Evolutionary conservation across 2,797 vertebrate genomes (phyloP).

Genomic region (Sebastes vulpes): DNA sequence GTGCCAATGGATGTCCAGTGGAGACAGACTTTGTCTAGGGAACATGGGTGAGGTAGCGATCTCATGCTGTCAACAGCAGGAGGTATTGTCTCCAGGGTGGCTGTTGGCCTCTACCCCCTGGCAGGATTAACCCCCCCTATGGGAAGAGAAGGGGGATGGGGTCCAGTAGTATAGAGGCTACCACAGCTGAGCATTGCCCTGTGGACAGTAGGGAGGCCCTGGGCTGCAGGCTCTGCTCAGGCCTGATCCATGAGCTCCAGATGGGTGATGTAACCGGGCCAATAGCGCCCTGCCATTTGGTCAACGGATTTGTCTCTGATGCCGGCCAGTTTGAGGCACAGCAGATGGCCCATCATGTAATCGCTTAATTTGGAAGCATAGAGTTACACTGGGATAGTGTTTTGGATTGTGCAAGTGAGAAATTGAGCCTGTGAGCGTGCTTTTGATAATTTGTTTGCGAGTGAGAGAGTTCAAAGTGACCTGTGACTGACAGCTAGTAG

Average conservation of each 20-base stretch:
- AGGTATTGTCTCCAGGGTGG: constrained; percentile 70
- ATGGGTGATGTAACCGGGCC: constrained; percentile 77
- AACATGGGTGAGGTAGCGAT: constrained; percentile 62
- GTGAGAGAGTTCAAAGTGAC: constrained; percentile 4
- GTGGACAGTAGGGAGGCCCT: constrained; percentile 42
- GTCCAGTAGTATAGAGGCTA: constrained; percentile 48
- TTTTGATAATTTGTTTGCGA: constrained; percentile 19
- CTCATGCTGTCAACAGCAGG: constrained; percentile 72
- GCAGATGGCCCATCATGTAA: constrained; percentile 78
- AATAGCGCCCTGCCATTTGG: constrained; percentile 76
- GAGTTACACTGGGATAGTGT: constrained; percentile 48
- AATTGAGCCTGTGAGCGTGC: constrained; percentile 31
- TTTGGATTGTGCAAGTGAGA: constrained; percentile 59
- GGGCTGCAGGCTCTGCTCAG: constrained; percentile 34
- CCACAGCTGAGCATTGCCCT: constrained; percentile 71
- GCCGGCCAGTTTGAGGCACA: constrained; percentile 74
- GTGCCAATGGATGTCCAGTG: constrained; percentile 50
- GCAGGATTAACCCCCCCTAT: constrained; percentile 65
- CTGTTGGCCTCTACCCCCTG: constrained; percentile 66
- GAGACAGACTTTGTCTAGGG: constrained; percentile 47
- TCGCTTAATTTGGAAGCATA: constrained; percentile 76
- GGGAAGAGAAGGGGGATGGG: constrained; percentile 58
- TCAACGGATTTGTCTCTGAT: constrained; percentile 77
- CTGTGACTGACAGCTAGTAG: not conserved
- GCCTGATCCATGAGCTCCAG: constrained; percentile 76